Percentiles rank a stretch among this genome's conserved stretches.
These are phyloP conservation scores for Camponotus floridanus DNA, from an alignment of 1,140 invertebrate genomes.

Conservation along the genomic window DNA sequence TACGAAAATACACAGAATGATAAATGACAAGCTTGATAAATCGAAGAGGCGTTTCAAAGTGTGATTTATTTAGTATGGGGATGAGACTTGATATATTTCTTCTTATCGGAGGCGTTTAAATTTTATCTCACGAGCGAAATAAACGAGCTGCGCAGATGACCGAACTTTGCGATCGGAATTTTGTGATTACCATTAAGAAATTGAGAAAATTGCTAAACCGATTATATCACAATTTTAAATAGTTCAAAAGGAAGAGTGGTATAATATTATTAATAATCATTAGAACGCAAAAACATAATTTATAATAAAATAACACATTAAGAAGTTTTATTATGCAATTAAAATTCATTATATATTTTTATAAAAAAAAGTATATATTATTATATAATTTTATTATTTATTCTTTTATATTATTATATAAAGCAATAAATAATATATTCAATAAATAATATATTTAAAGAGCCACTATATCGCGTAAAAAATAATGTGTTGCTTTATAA, in stretches of 20 bases:
- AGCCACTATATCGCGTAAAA: neutral
- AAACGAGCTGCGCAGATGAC: neutral
- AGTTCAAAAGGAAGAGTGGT: neutral
- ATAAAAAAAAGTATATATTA: too few relatives aligned
- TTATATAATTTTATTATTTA: too few relatives aligned
- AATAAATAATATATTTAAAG: too few relatives aligned
- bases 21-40: slow-evolving; percentile 3
- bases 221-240: neutral
- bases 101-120: neutral
- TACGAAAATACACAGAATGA: neutral
- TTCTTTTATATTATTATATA: too few relatives aligned
- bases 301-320: neutral
- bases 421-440: too few relatives aligned
- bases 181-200: neutral
- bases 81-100: neutral
- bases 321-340: too few relatives aligned
- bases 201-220: neutral
- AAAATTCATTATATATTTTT: too few relatives aligned
- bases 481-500: neutral
- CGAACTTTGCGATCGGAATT: neutral
- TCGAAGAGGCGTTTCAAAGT: slow-evolving; percentile 9
- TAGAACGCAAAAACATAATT: neutral
- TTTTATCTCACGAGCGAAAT: neutral
- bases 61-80: neutral
- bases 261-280: slow-evolving; percentile 10